phyloP scores from a whole-genome alignment of 2,888 invertebrate genomes.

The Dryomyza anilis region DNA sequence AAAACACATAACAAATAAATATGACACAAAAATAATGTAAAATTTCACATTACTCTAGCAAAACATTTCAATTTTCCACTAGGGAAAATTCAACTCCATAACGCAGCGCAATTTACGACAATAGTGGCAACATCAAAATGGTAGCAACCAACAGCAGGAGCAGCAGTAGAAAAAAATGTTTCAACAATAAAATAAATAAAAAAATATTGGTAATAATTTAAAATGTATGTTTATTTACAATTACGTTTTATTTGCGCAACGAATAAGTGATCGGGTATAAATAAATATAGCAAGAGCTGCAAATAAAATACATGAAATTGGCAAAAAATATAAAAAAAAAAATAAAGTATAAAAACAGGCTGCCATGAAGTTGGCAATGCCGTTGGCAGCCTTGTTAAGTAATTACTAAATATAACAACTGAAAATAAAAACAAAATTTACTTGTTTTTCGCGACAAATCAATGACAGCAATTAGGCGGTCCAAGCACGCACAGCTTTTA shows the following conservation, averaged over 20 bases:
- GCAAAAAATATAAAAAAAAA: background rate
- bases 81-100: constrained; percentile 45
- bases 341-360: constrained; percentile 7
- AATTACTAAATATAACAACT: too few species aligned
- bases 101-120: constrained; percentile 47
- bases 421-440: too few species aligned
- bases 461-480: too few species aligned
- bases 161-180: constrained; percentile 17
- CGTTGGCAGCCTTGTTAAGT: too few species aligned
- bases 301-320: background rate
- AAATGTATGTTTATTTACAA: constrained; percentile 53
- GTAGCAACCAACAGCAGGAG: constrained; percentile 17
- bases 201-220: constrained; percentile 43
- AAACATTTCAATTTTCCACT: constrained; percentile 51
- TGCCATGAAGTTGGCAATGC: constrained; percentile 30
- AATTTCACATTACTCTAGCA: constrained; percentile 33
- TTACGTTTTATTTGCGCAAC: constrained; percentile 38
- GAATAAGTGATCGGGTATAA: constrained; percentile 10
- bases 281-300: background rate
- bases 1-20: background rate
- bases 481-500: too few species aligned
- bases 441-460: too few species aligned
- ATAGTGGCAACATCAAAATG: too few species aligned
- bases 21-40: background rate
- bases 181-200: constrained; percentile 15